Evolutionary conservation across 2,797 vertebrate genomes (phyloP).

Genomic region (Lacerta bilineata): DNA sequence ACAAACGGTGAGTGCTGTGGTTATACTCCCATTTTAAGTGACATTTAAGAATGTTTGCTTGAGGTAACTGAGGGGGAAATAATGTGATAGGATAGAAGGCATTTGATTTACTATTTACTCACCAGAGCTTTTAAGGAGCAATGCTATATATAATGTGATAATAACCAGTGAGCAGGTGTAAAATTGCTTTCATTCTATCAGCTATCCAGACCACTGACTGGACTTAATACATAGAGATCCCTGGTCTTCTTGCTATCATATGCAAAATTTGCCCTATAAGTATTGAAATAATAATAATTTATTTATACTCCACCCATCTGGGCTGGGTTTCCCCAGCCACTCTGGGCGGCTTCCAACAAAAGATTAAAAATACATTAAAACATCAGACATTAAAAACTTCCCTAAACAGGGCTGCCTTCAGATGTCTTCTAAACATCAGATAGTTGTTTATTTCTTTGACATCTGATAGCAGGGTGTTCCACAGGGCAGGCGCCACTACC

Average conservation of each 20-base stretch:
- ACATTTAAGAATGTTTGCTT: constrained; percentile 40
- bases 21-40: constrained; percentile 55
- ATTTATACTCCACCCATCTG: no score
- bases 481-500: no score
- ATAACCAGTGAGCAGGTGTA: constrained; percentile 35
- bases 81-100: constrained; percentile 20
- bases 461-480: no score
- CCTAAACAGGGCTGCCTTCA: no score
- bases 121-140: constrained; percentile 43
- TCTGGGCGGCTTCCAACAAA: no score
- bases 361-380: no score
- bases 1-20: constrained; percentile 26
- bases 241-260: neutral
- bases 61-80: constrained; percentile 31
- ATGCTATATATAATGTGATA: constrained; percentile 22
- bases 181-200: neutral
- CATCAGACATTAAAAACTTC: no score
- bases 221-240: constrained; percentile 35
- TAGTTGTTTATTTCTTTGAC: no score
- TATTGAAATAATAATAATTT: neutral
- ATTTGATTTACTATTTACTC: constrained; percentile 44
- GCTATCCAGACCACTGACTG: neutral
- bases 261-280: neutral
- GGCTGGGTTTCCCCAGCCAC: no score
- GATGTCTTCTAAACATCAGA: no score